Conservation (phyloP, 2,113 vertebrate species). For the Morphnarchus princeps region DNA sequence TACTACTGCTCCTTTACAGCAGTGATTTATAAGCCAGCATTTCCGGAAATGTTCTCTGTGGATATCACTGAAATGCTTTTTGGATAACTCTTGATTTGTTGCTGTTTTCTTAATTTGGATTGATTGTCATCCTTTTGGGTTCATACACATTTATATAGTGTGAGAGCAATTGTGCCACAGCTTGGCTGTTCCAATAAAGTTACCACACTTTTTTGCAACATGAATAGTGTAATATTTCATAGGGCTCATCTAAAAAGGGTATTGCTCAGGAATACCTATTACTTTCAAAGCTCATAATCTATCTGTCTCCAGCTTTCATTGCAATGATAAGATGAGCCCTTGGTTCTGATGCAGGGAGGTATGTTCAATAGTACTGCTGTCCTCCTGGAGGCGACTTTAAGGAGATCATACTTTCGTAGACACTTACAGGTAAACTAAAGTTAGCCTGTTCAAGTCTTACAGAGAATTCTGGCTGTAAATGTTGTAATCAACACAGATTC, state of each 20-base stretch:
- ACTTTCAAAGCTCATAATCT: not conserved
- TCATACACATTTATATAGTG: not conserved
- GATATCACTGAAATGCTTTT: not conserved
- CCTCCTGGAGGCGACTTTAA: not conserved
- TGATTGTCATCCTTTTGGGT: not conserved
- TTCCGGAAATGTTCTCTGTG: conserved; percentile 13
- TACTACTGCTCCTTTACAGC: not conserved
- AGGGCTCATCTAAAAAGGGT: not conserved
- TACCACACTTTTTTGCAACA: not conserved
- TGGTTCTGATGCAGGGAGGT: not conserved
- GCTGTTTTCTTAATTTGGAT: not conserved
- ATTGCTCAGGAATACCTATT: not conserved
- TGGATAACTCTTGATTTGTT: not conserved
- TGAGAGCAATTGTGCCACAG: not conserved
- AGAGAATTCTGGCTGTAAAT: not conserved
- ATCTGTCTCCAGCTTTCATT: not conserved
- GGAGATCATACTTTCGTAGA: not conserved
- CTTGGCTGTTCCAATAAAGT: not conserved
- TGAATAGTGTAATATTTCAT: not conserved
- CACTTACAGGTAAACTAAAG: not conserved
- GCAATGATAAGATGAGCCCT: not conserved
- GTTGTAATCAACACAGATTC: not conserved
- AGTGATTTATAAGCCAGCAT: not conserved
- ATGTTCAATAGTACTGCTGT: not conserved
- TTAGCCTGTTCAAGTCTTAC: not conserved